Evolutionary conservation across 2,888 invertebrate genomes (phyloP).

Genomic region (Empis livida): DNA sequence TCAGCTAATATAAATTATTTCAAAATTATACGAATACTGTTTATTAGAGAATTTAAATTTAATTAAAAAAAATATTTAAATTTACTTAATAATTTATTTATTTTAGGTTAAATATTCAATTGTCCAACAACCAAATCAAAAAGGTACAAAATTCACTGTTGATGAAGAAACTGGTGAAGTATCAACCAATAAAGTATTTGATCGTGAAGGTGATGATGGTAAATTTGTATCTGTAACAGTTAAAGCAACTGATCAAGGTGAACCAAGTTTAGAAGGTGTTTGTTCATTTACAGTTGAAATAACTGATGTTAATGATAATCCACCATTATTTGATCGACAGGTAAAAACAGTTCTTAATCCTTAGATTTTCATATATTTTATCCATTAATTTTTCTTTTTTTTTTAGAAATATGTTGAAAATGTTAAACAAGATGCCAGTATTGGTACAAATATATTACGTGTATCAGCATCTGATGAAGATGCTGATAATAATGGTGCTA

Average conservation of each 20-base stretch:
- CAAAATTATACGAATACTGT: no score
- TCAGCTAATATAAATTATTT: no score
- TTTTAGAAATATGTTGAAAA: slow-evolving; percentile 91
- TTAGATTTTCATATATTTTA: neutral
- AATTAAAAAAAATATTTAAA: no score
- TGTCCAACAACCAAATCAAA: slow-evolving; percentile 88
- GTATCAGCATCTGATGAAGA: slow-evolving; percentile 96
- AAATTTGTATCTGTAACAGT: slow-evolving; percentile 94
- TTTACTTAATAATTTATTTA: no score
- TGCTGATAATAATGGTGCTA: slow-evolving; percentile 92
- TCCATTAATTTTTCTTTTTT: slow-evolving; percentile 13
- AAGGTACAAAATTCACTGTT: slow-evolving; percentile 89
- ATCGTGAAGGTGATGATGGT: slow-evolving; percentile 92
- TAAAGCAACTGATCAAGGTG: slow-evolving; percentile 97
- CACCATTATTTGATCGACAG: slow-evolving; percentile 88
- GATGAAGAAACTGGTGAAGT: slow-evolving; percentile 93
- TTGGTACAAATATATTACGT: slow-evolving; percentile 84
- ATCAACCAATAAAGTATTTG: slow-evolving; percentile 89
- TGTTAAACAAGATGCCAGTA: slow-evolving; percentile 92
- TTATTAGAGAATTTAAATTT: no score
- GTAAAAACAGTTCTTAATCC: slow-evolving; percentile 43
- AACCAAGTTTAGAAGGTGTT: slow-evolving; percentile 91
- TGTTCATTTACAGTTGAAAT: slow-evolving; percentile 98
- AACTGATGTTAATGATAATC: slow-evolving; percentile 95
- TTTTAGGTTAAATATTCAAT: slow-evolving; percentile 80